Evolutionary conservation across 2,888 invertebrate genomes (phyloP).

Genomic region (Hypolimnas misippus): DNA sequence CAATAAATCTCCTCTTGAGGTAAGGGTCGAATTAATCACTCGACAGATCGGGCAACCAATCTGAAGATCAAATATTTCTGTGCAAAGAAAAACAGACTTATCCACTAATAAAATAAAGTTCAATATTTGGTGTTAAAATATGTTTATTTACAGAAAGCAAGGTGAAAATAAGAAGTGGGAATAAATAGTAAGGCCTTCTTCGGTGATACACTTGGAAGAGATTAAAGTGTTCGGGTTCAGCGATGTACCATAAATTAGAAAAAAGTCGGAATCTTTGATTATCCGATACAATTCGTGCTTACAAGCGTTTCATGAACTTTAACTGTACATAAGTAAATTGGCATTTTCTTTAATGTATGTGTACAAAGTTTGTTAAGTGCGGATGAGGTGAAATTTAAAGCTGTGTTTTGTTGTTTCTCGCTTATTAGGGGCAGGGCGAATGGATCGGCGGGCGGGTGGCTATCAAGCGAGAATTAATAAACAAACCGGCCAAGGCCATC

Average conservation of each 20-base stretch:
- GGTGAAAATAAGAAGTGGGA: constrained; percentile 81
- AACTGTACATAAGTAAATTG: background rate
- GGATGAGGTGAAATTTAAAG: constrained; percentile 64
- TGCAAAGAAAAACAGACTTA: constrained; percentile 57
- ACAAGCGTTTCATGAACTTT: constrained; percentile 10
- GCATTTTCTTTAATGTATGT: background rate
- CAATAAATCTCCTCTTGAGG: constrained; percentile 82
- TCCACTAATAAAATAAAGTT: constrained; percentile 35
- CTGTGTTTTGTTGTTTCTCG: constrained; percentile 68
- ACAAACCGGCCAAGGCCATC: constrained; percentile 77
- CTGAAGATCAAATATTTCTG: constrained; percentile 53
- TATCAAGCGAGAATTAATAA: constrained; percentile 78
- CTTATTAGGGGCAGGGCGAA: constrained; percentile 74
- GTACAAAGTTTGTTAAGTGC: constrained; percentile 5
- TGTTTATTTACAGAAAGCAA: constrained; percentile 72
- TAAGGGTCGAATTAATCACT: constrained; percentile 83
- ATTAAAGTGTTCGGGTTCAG: constrained; percentile 78
- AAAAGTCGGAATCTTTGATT: constrained; percentile 59
- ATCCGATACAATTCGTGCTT: constrained; percentile 43
- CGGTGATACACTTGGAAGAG: constrained; percentile 76
- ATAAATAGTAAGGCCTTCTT: constrained; percentile 76
- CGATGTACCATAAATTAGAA: constrained; percentile 70
- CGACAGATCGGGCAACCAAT: constrained; percentile 73
- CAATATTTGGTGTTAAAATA: constrained; percentile 25
- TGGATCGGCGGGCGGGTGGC: constrained; percentile 62